Conservation (phyloP, 2,888 invertebrate species). For the Drosophila maculinotata region DNA sequence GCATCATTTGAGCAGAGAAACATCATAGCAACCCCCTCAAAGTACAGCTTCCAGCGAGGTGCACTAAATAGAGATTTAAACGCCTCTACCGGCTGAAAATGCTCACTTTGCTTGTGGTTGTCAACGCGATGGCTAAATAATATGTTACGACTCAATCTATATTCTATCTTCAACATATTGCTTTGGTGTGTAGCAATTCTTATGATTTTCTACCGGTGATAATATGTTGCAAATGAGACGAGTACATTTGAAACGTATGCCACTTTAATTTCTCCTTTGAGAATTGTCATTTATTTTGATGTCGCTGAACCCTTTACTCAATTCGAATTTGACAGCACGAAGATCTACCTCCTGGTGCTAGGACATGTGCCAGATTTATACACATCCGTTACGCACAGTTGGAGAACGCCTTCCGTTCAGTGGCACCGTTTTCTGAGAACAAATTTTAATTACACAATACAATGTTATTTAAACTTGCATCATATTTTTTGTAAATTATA, state of each 20-base stretch:
- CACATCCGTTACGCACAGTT: constrained; percentile 15
- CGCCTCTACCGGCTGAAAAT: constrained; percentile 64
- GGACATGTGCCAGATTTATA: constrained; percentile 1
- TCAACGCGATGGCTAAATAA: constrained; percentile 43
- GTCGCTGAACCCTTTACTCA: constrained; percentile 32
- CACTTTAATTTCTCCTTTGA: constrained; percentile 38
- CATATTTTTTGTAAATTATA: no score
- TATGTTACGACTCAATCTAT: constrained; percentile 24
- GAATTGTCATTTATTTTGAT: constrained; percentile 27
- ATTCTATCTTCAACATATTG: constrained; percentile 1
- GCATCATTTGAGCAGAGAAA: constrained; percentile 3
- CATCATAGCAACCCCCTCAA: constrained; percentile 36
- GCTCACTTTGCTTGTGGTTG: constrained; percentile 53
- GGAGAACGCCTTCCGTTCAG: neutral
- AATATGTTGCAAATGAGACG: neutral
- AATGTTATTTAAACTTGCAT: neutral
- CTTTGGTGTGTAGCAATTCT: constrained; percentile 5
- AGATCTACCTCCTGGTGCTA: constrained; percentile 1
- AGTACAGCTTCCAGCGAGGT: constrained; percentile 54
- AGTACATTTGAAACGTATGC: constrained; percentile 11
- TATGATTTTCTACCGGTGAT: neutral
- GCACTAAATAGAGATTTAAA: constrained; percentile 82
- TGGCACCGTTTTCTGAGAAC: constrained; percentile 1
- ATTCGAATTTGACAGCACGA: neutral
- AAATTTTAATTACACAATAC: neutral